Base-by-base conservation (phyloP, 2,888 invertebrate species). In the Nudaria mundana region DNA sequence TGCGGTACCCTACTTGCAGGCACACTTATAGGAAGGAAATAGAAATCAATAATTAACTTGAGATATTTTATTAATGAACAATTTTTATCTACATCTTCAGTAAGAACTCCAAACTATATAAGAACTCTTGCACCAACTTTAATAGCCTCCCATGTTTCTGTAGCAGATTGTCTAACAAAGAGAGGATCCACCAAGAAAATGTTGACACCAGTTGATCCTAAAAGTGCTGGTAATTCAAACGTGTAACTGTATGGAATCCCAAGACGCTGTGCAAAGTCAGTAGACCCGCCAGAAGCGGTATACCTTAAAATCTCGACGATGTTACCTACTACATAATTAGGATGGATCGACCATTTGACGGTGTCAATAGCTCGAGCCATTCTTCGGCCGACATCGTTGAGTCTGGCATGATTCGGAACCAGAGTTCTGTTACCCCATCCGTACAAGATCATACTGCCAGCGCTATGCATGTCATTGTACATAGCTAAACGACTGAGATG, bases 401-500 rank as follows among this genome's bases (percentile, higher is more conserved):
- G 52, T 7, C 69, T 66, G 0, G 83, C 63, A 13, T 74, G 84
- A 48, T 92, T 90, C 0, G 81, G 75, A n/a, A 91, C 91, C 40
- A 90, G 64, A 0, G 74, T 72, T 25, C 79, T 76, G n/a, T 65
- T 67, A 0, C 81, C 85, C 23, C 59, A 85, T 0, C 80, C 84
- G 23, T 57, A 86, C 0, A 86, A 60, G 18, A 94, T 71, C 70
- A 91, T 91, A 53, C 91, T 90, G 16, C 95, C 95, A 61, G 91
- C 95, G 10, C 94, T 93, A 71, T 96, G 96, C 26, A 95, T 80
- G 5, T 94, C 92, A 7, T 95, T 57, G 71, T 93, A 96, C 36
- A 94, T 76, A 41, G 91, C 90, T 2, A 93, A 71, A 4, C 89
- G 76, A 15, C 70, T 63, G 0, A 80, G 71, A 14, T 91, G 69